A percentile compares a stretch with the other conserved stretches of the same genome.
phyloP scores from a whole-genome alignment of 2,113 vertebrate genomes.

The Lepisosteus osseus region DNA sequence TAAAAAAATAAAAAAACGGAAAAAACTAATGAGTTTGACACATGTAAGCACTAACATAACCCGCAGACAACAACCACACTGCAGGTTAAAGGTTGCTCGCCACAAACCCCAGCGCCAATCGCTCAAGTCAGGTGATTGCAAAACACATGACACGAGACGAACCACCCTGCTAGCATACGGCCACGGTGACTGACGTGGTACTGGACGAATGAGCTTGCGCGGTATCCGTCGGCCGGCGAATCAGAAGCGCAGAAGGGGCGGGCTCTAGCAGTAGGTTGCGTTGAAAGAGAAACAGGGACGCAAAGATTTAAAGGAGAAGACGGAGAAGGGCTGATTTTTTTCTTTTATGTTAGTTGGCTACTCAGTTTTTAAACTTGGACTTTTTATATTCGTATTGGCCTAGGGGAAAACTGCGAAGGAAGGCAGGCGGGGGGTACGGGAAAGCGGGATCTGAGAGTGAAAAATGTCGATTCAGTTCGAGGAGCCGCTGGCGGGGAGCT shows the following conservation, averaged over 20 bases:
- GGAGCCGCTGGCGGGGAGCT: slow-evolving; percentile 83
- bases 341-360: slow-evolving; percentile 7
- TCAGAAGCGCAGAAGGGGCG: slow-evolving; percentile 25
- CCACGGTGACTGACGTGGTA: slow-evolving; percentile 32
- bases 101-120: slow-evolving; percentile 50
- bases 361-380: not conserved
- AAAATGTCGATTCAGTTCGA: slow-evolving; percentile 96
- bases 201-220: slow-evolving; percentile 32
- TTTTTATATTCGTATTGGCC: not conserved
- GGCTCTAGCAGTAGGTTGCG: slow-evolving; percentile 37
- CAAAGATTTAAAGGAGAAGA: slow-evolving; percentile 51
- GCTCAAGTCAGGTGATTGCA: slow-evolving; percentile 78
- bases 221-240: slow-evolving; percentile 32
- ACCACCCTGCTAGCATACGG: slow-evolving; percentile 45
- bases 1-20: no score
- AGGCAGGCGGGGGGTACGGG: slow-evolving; percentile 43
- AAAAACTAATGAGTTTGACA: no score
- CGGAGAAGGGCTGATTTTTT: slow-evolving; percentile 14
- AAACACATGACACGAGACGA: slow-evolving; percentile 49
- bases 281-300: slow-evolving; percentile 59
- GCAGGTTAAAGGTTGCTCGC: slow-evolving; percentile 49
- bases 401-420: slow-evolving; percentile 10
- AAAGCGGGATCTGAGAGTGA: slow-evolving; percentile 48
- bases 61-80: not conserved
- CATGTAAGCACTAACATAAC: no score